phyloP scores from a whole-genome alignment of 2,797 vertebrate genomes.

The Alectoris magna region DNA sequence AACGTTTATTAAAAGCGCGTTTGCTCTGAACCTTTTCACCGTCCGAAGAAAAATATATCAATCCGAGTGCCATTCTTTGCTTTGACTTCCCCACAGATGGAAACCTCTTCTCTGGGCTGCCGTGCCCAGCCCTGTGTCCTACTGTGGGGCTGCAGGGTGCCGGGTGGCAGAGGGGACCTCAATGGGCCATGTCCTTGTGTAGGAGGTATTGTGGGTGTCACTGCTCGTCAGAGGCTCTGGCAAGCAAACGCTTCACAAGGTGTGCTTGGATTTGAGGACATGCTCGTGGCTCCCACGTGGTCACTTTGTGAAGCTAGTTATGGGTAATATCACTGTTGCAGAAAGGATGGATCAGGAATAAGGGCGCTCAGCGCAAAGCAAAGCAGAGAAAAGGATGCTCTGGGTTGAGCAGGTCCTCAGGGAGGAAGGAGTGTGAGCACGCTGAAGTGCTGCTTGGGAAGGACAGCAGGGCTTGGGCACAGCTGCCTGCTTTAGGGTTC shows the following conservation, averaged over 20 bases:
- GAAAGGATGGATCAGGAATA: background rate
- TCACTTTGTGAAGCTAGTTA: background rate
- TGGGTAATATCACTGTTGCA: background rate
- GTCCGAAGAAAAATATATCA: background rate
- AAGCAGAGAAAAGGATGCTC: background rate
- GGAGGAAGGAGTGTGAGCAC: background rate
- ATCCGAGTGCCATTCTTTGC: background rate
- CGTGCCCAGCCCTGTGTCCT: fast-evolving
- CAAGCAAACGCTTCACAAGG: background rate
- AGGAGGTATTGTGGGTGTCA: background rate
- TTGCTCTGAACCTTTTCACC: background rate
- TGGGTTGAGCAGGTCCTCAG: fast-evolving
- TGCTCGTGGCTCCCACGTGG: background rate
- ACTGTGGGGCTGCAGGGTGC: fast-evolving
- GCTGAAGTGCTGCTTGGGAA: background rate
- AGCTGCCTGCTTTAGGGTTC: background rate
- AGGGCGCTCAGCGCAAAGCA: background rate
- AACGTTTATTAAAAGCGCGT: constrained; percentile 31
- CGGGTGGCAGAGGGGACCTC: background rate
- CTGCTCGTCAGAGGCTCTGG: background rate
- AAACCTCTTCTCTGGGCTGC: background rate
- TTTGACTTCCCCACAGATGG: background rate
- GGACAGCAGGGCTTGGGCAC: background rate
- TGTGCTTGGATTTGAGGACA: background rate
- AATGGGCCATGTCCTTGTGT: fast-evolving